Evolutionary conservation across 1,140 invertebrate genomes (phyloP).

Genomic region (Bursaphelenchus mucronatus): DNA sequence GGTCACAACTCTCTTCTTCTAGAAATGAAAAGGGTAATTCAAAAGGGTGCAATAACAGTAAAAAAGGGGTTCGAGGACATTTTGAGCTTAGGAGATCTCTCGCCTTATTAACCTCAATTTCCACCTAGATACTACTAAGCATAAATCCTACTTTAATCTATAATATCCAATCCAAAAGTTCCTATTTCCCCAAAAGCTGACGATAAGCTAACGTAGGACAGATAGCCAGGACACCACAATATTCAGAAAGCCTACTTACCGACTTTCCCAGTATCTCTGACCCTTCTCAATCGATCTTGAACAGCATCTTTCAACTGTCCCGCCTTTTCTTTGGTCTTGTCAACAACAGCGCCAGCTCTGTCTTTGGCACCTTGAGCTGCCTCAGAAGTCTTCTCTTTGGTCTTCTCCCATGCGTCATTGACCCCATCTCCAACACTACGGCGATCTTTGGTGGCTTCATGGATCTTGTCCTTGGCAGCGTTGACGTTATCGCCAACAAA

Average conservation of each 20-base stretch:
- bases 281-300: constrained; percentile 2
- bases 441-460: constrained; percentile 7
- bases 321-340: constrained; percentile 4
- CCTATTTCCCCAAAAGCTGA: not conserved
- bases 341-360: not conserved
- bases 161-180: constrained; percentile 5
- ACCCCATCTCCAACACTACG: constrained; percentile 12
- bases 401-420: too few relatives aligned
- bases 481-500: not conserved
- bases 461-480: constrained; percentile 9
- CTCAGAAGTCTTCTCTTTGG: too few relatives aligned
- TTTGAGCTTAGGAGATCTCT: too few relatives aligned
- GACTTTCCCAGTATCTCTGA: not conserved
- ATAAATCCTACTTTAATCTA: not conserved
- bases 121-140: too few relatives aligned
- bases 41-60: too few relatives aligned
- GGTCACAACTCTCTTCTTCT: too few relatives aligned
- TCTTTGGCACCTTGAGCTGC: not conserved
- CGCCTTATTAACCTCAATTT: too few relatives aligned
- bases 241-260: constrained; percentile 3
- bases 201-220: not conserved
- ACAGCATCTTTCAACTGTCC: not conserved
- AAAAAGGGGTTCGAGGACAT: too few relatives aligned
- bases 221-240: not conserved
- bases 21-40: too few relatives aligned